phyloP scores from a whole-genome alignment of 1,140 invertebrate species.

The Halyomorpha halys region DNA sequence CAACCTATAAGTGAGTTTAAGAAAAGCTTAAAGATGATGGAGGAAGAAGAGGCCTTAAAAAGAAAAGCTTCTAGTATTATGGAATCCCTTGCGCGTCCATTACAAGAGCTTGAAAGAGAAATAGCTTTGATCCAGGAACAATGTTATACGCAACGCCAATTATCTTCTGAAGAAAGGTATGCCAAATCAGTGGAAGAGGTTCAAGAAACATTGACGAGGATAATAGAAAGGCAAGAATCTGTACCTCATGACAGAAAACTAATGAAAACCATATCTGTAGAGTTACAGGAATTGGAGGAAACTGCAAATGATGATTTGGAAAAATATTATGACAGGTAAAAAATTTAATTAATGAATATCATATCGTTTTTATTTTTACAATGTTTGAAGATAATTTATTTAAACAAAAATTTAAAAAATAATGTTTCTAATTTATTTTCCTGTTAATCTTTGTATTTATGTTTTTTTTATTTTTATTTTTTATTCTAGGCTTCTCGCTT shows the following conservation, averaged over 20 bases:
- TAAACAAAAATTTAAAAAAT: too few species aligned
- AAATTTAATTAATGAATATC: too few species aligned
- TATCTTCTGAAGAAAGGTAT: conserved; percentile 13
- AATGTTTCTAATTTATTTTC: too few species aligned
- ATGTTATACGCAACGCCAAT: not conserved
- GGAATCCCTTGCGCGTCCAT: conserved; percentile 32
- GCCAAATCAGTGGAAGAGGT: conserved; percentile 21
- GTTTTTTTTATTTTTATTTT: not conserved
- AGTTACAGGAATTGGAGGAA: conserved; percentile 25
- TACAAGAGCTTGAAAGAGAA: conserved; percentile 49
- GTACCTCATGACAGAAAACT: conserved; percentile 18
- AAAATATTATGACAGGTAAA: conserved; percentile 21
- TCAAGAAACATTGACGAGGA: conserved; percentile 24
- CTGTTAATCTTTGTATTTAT: not conserved
- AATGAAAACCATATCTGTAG: conserved; percentile 23
- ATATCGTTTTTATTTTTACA: too few species aligned
- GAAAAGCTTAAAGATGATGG: conserved; percentile 29
- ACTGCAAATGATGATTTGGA: conserved; percentile 25
- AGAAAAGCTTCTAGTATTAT: conserved; percentile 30
- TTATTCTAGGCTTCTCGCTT: conserved; percentile 7
- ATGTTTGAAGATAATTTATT: too few species aligned
- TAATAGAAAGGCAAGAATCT: conserved; percentile 21
- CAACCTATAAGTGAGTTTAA: conserved; percentile 37
- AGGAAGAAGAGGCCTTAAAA: conserved; percentile 25
- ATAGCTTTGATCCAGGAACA: conserved; percentile 46